Conservation (phyloP, 1,140 invertebrate genomes). For the Nephotettix cincticeps region DNA sequence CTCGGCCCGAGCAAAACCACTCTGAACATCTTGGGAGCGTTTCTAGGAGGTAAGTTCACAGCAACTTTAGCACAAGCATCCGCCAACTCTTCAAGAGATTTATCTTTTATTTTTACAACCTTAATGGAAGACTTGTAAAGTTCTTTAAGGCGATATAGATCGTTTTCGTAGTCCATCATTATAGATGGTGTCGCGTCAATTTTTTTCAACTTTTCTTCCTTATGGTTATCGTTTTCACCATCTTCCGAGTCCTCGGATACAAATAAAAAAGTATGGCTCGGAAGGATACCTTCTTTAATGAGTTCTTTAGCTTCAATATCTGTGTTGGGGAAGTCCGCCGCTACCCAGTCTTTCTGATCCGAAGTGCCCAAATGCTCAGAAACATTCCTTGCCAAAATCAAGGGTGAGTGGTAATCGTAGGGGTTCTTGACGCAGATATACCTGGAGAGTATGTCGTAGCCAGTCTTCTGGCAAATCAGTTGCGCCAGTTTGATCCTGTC, state of each 20-base stretch:
- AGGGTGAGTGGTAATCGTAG: neutral
- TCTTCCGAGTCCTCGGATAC: neutral
- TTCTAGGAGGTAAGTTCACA: neutral
- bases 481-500: neutral
- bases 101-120: neutral
- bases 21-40: constrained; percentile 41
- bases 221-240: too few species aligned
- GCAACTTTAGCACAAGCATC: neutral
- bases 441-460: neutral
- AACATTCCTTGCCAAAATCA: neutral
- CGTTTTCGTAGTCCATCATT: neutral
- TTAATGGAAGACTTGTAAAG: neutral
- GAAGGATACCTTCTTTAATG: neutral
- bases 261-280: neutral
- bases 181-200: neutral
- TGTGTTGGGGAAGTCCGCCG: neutral
- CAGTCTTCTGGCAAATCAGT: neutral
- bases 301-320: neutral
- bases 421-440: neutral
- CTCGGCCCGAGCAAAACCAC: constrained; percentile 44
- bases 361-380: neutral
- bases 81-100: neutral
- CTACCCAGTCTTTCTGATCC: neutral
- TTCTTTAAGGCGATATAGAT: neutral
- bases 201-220: neutral